Conservation (phyloP, 2,113 vertebrate species). For the Syngnathoides biaculeatus region DNA sequence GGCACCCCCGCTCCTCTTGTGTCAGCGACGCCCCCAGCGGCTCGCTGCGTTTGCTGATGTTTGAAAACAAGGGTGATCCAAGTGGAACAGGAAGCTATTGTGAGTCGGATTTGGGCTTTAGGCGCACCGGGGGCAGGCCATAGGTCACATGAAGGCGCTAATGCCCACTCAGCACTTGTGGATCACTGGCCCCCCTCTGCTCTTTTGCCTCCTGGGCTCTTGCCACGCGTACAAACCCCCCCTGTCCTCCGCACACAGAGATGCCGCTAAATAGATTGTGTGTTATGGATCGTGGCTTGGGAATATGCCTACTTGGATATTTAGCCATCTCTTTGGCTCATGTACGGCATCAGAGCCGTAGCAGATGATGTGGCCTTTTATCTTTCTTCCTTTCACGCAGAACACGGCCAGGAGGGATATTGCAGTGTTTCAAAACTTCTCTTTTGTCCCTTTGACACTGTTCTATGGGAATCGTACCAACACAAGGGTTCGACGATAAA, state of each 20-base stretch:
- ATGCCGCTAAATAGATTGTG: background rate
- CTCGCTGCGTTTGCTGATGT: conserved; percentile 67
- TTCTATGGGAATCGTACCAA: background rate
- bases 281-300: background rate
- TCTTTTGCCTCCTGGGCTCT: background rate
- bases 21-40: conserved; percentile 64
- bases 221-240: conserved; percentile 1
- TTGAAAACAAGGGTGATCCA: conserved; percentile 74
- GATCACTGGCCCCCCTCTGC: conserved; percentile 45
- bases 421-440: too few species aligned
- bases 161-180: conserved; percentile 77
- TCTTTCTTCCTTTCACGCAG: too few species aligned
- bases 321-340: background rate
- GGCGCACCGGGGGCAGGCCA: conserved; percentile 72
- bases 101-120: conserved; percentile 79
- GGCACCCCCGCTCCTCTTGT: conserved; percentile 45
- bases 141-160: conserved; percentile 79
- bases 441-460: background rate
- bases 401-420: too few species aligned
- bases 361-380: too few species aligned
- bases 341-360: too few species aligned
- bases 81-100: conserved; percentile 82
- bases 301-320: background rate
- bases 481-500: background rate
- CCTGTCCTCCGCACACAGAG: background rate